A percentile compares a stretch with the other conserved stretches of the same genome.
Conservation (phyloP, 2,888 invertebrate species). For the Abscondita cerata region DNA sequence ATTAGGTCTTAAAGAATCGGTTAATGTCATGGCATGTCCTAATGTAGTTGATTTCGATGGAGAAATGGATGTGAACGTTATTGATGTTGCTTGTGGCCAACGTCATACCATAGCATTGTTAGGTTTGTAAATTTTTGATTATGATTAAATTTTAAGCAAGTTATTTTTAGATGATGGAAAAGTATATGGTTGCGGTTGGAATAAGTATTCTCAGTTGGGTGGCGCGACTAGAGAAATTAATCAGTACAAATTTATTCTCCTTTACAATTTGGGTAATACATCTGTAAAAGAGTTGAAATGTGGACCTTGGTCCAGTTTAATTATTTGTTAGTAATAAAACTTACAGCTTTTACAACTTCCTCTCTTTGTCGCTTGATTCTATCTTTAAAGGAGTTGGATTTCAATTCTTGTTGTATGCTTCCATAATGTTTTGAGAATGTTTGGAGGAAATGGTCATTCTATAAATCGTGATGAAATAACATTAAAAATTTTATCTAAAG, state of each 20-base stretch:
- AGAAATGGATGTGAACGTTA: constrained; percentile 52
- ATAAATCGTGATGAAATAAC: too few relatives aligned
- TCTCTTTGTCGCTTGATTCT: too few relatives aligned
- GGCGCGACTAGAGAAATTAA: constrained; percentile 52
- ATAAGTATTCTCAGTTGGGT: constrained; percentile 82
- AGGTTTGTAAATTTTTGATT: constrained; percentile 57
- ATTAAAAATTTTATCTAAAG: too few relatives aligned
- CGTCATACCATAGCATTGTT: constrained; percentile 75
- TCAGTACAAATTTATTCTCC: constrained; percentile 42
- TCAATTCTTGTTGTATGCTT: too few relatives aligned
- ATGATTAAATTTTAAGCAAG: too few relatives aligned
- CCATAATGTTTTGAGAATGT: too few relatives aligned
- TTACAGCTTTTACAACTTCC: too few relatives aligned
- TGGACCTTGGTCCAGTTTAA: constrained; percentile 59
- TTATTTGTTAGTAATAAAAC: too few relatives aligned
- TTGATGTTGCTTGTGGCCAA: constrained; percentile 74
- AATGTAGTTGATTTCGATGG: constrained; percentile 61
- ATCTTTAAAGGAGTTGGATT: too few relatives aligned
- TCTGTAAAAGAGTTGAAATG: constrained; percentile 52
- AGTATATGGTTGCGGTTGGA: constrained; percentile 81
- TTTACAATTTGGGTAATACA: constrained; percentile 45
- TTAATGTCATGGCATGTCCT: constrained; percentile 59
- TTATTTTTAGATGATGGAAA: constrained; percentile 65
- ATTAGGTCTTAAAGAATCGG: constrained; percentile 68
- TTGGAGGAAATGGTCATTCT: too few relatives aligned